A percentile compares a stretch with the other conserved stretches of the same genome.
Evolutionary conservation across 2,113 vertebrate species (phyloP).

Genomic region (Macquaria australasica): DNA sequence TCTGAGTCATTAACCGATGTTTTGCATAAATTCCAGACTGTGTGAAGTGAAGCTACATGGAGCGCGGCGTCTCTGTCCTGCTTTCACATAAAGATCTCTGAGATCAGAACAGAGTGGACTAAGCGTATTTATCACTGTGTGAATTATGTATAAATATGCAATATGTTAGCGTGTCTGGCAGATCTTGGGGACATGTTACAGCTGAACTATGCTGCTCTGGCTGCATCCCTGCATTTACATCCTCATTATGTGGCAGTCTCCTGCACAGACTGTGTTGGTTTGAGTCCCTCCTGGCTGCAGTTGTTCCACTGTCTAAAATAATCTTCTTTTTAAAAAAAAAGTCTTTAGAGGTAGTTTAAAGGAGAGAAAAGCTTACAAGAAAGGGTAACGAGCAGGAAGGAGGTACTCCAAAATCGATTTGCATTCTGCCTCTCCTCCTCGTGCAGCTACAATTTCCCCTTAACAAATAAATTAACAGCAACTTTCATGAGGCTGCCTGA

Average conservation of each 20-base stretch:
- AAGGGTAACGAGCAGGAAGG: constrained; percentile 42
- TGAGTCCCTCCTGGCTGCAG: constrained; percentile 35
- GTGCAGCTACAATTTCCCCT: constrained; percentile 26
- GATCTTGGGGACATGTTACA: constrained; percentile 6
- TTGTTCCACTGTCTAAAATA: constrained; percentile 47
- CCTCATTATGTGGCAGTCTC: constrained; percentile 46
- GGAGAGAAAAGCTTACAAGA: constrained; percentile 18
- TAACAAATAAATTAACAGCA: constrained; percentile 60
- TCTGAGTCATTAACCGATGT: constrained; percentile 34
- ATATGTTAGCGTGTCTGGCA: constrained; percentile 8
- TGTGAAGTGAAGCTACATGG: neutral
- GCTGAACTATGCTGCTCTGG: constrained; percentile 25
- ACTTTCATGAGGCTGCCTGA: constrained; percentile 54
- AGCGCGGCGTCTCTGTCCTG: neutral
- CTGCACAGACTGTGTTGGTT: neutral
- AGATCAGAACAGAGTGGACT: neutral
- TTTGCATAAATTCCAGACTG: constrained; percentile 53
- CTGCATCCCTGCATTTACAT: constrained; percentile 22
- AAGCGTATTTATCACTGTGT: constrained; percentile 5
- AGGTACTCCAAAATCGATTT: constrained; percentile 51
- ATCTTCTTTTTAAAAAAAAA: constrained; percentile 28
- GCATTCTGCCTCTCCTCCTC: constrained; percentile 38
- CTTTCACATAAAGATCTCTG: neutral
- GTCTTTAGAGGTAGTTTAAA: constrained; percentile 35
- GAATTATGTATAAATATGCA: constrained; percentile 23